phyloP scores from a whole-genome alignment of 2,797 vertebrate species.

The Ptychadena robeensis region DNA sequence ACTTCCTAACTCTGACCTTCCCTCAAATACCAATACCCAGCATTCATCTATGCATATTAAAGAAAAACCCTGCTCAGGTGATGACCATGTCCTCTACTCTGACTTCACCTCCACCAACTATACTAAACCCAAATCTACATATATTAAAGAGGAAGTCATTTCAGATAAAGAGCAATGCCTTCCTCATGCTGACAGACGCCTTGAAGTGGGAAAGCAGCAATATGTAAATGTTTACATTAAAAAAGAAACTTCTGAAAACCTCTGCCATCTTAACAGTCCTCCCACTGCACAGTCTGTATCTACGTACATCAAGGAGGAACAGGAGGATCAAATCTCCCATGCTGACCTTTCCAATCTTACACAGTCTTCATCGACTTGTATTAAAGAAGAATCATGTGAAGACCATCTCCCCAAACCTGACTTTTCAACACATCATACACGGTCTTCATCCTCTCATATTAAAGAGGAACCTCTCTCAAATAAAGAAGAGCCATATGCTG shows the following conservation, averaged over 20 bases:
- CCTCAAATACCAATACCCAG: background rate
- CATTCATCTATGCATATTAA: background rate
- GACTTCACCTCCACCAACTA: background rate
- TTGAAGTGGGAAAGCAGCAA: background rate
- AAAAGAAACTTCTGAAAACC: background rate
- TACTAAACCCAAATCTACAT: background rate
- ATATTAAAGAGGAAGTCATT: background rate
- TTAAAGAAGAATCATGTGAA: too few species aligned
- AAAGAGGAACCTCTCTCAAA: too few species aligned
- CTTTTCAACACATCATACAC: too few species aligned
- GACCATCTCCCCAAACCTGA: too few species aligned
- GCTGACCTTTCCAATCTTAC: too few species aligned
- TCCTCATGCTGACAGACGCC: background rate
- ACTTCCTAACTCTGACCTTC: background rate
- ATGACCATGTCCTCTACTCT: background rate
- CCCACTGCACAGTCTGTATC: background rate
- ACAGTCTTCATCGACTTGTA: too few species aligned
- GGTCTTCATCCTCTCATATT: too few species aligned
- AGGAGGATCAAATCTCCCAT: background rate
- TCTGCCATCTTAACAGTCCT: background rate
- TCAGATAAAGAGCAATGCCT: background rate
- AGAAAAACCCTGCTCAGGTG: background rate
- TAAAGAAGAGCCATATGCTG: background rate
- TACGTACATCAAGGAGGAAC: background rate
- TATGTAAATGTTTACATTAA: background rate